Percentiles rank a stretch among this genome's conserved stretches.
These are phyloP conservation scores for Leptobrachium leishanense DNA, from an alignment of 2,113 vertebrate species.

Conservation along the genomic window DNA sequence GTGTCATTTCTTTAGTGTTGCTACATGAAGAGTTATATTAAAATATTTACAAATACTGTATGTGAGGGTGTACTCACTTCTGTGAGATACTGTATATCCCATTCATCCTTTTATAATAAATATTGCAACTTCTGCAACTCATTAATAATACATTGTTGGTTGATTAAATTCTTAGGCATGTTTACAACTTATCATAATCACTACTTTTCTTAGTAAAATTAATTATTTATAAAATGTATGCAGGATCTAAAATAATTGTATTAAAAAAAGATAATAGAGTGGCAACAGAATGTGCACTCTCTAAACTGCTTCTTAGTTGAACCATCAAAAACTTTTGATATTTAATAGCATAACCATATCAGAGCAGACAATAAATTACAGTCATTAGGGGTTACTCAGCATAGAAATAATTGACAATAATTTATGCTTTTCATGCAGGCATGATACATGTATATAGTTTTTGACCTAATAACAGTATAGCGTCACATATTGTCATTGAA, in stretches of 20 bases:
- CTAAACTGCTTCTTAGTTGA: constrained; percentile 19
- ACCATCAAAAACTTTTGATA: constrained; percentile 20
- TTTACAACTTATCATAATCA: constrained; percentile 53
- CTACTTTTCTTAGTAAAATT: constrained; percentile 53
- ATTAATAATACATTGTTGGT: constrained; percentile 56
- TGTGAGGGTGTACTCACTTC: too few relatives aligned
- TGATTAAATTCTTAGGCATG: constrained; percentile 52
- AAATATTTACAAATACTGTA: too few relatives aligned
- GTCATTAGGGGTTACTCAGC: constrained; percentile 11
- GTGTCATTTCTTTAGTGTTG: too few relatives aligned
- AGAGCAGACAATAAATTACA: constrained; percentile 19
- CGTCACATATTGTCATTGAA: constrained; percentile 1
- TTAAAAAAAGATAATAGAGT: constrained; percentile 23
- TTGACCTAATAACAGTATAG: constrained; percentile 8
- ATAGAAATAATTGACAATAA: constrained; percentile 34
- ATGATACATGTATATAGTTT: constrained; percentile 9
- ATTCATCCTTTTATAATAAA: too few relatives aligned
- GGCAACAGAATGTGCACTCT: constrained; percentile 9
- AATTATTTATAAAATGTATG: constrained; percentile 56
- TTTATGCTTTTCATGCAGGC: constrained; percentile 1
- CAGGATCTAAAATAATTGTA: constrained; percentile 33
- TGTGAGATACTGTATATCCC: too few relatives aligned
- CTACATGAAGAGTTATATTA: too few relatives aligned
- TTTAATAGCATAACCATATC: constrained; percentile 18
- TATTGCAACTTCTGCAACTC: constrained; percentile 41